These are phyloP conservation scores for Drosophila oshimai DNA, from an alignment of 1,140 invertebrate species.

Conservation along the genomic window DNA sequence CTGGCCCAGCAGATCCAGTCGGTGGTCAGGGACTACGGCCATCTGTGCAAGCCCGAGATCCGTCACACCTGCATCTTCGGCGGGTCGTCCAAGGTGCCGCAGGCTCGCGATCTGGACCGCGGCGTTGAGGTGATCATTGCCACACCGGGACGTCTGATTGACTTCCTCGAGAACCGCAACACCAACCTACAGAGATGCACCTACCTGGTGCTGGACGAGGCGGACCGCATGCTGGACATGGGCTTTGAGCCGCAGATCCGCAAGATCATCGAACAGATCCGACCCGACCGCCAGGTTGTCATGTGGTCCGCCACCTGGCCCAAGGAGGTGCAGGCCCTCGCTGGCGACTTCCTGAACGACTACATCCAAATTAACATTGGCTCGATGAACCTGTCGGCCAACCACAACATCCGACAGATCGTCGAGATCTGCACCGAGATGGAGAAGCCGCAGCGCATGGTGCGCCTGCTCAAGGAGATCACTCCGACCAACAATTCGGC, in stretches of 20 bases:
- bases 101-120: slow-evolving; percentile 95
- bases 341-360: slow-evolving; percentile 96
- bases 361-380: slow-evolving; percentile 97
- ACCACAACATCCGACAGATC: slow-evolving; percentile 99
- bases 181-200: slow-evolving; percentile 96
- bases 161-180: slow-evolving; percentile 96
- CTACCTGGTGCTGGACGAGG: slow-evolving; percentile 98
- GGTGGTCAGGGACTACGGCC: slow-evolving; percentile 95
- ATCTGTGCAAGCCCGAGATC: slow-evolving; percentile 88
- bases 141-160: slow-evolving; percentile 98
- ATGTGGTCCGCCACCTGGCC: slow-evolving; percentile 99
- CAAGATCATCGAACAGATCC: slow-evolving; percentile 98
- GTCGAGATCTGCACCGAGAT: slow-evolving; percentile 96
- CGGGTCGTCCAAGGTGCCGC: slow-evolving; percentile 96
- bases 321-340: slow-evolving; percentile 96
- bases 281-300: slow-evolving; percentile 96
- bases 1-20: slow-evolving; percentile 98
- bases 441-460: slow-evolving; percentile 93
- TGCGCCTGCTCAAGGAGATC: slow-evolving; percentile 93
- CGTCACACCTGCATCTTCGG: slow-evolving; percentile 98
- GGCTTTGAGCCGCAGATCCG: slow-evolving; percentile 99
- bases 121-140: slow-evolving; percentile 97
- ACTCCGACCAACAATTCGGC: slow-evolving; percentile 83
- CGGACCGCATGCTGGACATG: slow-evolving; percentile 95
- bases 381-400: slow-evolving; percentile 95